These are phyloP conservation scores for Antennarius maculatus DNA, from an alignment of 2,797 vertebrate species.

Conservation along the genomic window DNA sequence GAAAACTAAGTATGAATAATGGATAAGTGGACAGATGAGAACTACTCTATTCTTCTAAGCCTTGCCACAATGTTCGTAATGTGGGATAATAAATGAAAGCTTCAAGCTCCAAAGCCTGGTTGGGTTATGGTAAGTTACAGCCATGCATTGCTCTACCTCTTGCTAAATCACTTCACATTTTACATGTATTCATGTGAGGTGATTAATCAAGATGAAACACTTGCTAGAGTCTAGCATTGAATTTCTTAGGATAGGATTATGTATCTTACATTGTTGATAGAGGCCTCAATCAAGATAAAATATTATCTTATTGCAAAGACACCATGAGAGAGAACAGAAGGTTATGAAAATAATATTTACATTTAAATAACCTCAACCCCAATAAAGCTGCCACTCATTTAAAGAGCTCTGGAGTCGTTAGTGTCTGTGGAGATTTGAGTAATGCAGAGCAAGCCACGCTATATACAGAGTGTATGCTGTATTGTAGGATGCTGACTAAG, in stretches of 20 bases:
- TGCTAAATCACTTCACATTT: constrained; percentile 14
- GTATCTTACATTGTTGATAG: not conserved
- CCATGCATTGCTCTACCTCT: constrained; percentile 1
- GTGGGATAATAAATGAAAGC: constrained; percentile 1
- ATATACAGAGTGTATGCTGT: constrained; percentile 7
- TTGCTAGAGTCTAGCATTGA: not conserved
- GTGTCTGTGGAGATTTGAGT: constrained; percentile 30
- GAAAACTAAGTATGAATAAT: no score
- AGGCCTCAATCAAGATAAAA: constrained; percentile 8
- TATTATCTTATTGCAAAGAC: constrained; percentile 28
- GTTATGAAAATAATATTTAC: constrained; percentile 13
- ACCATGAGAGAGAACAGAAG: constrained; percentile 18
- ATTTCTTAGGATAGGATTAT: constrained; percentile 38
- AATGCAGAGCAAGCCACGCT: constrained; percentile 29
- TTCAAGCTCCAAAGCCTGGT: not conserved
- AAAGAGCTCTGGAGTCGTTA: constrained; percentile 18
- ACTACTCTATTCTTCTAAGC: not conserved
- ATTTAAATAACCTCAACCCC: not conserved
- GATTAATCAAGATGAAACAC: constrained; percentile 1
- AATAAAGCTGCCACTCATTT: constrained; percentile 9
- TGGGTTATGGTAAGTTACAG: constrained; percentile 22
- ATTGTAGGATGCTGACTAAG: constrained; percentile 19
- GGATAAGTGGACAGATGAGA: no score
- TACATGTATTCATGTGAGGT: constrained; percentile 4
- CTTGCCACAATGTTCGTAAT: not conserved